Percentiles rank a stretch among this genome's conserved stretches.
Conservation (phyloP, 2,797 vertebrate species). For the Rhinoraja longicauda region DNA sequence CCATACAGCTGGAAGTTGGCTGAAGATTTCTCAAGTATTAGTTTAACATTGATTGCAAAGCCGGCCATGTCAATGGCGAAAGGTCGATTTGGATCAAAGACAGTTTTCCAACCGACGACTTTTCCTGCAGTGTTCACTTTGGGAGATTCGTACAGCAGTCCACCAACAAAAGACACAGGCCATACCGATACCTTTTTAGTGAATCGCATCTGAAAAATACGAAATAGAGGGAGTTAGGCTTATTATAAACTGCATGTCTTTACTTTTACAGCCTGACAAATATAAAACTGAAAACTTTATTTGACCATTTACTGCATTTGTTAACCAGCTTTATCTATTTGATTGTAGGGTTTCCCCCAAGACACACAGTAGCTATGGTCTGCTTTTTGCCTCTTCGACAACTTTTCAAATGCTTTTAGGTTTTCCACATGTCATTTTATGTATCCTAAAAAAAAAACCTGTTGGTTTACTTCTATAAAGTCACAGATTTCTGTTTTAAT, state of each 20-base stretch:
- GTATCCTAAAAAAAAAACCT: not conserved
- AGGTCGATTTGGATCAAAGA: conserved; percentile 77
- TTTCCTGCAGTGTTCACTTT: conserved; percentile 72
- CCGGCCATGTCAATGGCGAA: conserved; percentile 88
- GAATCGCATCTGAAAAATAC: conserved; percentile 68
- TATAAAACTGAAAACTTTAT: not conserved
- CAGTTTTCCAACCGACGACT: conserved; percentile 79
- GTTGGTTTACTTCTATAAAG: not conserved
- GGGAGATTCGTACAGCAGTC: conserved; percentile 76
- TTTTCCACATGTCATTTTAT: not conserved
- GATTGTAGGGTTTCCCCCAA: not conserved
- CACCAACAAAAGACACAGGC: conserved; percentile 81
- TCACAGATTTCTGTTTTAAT: not conserved
- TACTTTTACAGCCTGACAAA: not conserved
- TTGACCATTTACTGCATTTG: not conserved
- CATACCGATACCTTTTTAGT: conserved; percentile 78
- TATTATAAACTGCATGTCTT: not conserved
- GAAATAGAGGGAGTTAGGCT: not conserved
- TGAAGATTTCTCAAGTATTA: conserved; percentile 73
- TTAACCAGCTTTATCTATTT: too few relatives aligned
- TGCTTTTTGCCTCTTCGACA: not conserved
- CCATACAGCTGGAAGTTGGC: conserved; percentile 78
- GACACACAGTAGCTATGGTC: too few relatives aligned
- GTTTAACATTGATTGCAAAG: conserved; percentile 74
- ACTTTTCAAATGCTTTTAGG: not conserved